Base-by-base conservation (phyloP, 2,113 vertebrate species). In the Osmerus eperlanus region DNA sequence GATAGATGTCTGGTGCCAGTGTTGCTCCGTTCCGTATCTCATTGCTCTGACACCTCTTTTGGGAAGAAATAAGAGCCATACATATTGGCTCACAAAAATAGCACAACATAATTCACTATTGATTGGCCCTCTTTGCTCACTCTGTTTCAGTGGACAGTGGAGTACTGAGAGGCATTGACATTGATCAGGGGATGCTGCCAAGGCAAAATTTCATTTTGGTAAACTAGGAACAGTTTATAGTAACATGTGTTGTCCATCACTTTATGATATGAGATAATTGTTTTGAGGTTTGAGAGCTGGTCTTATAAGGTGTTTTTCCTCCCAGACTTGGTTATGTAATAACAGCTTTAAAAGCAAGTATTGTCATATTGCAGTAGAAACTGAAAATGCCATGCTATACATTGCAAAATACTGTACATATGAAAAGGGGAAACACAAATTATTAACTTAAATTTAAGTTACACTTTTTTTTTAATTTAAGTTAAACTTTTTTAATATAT, bases 91-190 rank as follows among this genome's bases (percentile, higher is more conserved):
- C 65, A 72, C 84, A 85, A 83, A 90, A 90, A 89, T 82, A 87
- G 87, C 84, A 77, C 72, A 81, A 90, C 85, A 87, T 91, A 85
- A 91, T 90, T 91, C 87, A 84, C 70, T 90, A 92, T 91, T 87
- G 90, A 91, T 91, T 53, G 69, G 63, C 78, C 85, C 79, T 73
- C 76, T 68, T 56, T 61, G 71, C 72, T 88, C 82, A 83, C 81
- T 87, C 75, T 1, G 67, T 76, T 87, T 86, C 78, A 77, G 72
- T 53, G 78, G 77, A 84, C 84, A 76, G 78, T 74, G 11, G 65
- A 81, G 78, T 80, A 85, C 64, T 71, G 70, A 6, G 65, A 88
- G 81, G 71, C 76, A 71, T 59, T 58, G 79, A 80, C 83, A 91
- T 91, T 77, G 89, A 92, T 91, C 88, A 83, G 75, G 16, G 21